These are phyloP conservation scores for Gandaritis pyraliata DNA, from an alignment of 2,888 invertebrate genomes.

Conservation along the genomic window DNA sequence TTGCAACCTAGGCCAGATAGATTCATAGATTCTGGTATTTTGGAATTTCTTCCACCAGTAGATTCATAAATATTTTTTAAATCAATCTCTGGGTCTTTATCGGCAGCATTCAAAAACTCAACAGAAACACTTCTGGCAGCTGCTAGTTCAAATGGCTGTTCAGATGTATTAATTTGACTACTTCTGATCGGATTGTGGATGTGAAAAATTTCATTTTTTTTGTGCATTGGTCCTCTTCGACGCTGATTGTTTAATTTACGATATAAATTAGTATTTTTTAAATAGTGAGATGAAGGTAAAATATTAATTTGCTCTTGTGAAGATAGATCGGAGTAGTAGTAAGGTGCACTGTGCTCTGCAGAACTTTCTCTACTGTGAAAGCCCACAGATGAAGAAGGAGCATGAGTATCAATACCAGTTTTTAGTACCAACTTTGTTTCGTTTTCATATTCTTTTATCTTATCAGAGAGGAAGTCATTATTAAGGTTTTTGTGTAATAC, in stretches of 20 bases:
- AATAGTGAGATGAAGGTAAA: conserved; percentile 72
- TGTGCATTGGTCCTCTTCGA: conserved; percentile 84
- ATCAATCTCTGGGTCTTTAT: conserved; percentile 87
- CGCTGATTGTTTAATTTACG: conserved; percentile 89
- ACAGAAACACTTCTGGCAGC: conserved; percentile 86
- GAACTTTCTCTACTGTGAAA: conserved; percentile 86
- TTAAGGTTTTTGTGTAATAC: conserved; percentile 75
- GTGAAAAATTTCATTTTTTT: conserved; percentile 88
- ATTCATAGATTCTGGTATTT: conserved; percentile 81
- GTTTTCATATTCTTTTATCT: conserved; percentile 76
- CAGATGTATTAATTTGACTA: conserved; percentile 62
- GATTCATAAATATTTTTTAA: conserved; percentile 90
- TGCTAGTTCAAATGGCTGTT: conserved; percentile 80
- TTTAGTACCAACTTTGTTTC: conserved; percentile 66
- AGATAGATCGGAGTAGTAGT: conserved; percentile 93
- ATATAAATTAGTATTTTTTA: conserved; percentile 80
- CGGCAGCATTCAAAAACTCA: conserved; percentile 87
- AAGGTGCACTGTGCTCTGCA: conserved; percentile 89
- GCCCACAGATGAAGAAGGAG: conserved; percentile 72
- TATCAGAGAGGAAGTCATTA: conserved; percentile 67
- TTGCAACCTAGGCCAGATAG: conserved; percentile 79
- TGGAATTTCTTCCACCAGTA: conserved; percentile 84
- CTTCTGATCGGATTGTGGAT: conserved; percentile 89
- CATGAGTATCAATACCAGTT: conserved; percentile 62
- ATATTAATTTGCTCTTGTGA: conserved; percentile 80